Evolutionary conservation across 2,797 vertebrate genomes (phyloP).

Genomic region (Anas georgica): DNA sequence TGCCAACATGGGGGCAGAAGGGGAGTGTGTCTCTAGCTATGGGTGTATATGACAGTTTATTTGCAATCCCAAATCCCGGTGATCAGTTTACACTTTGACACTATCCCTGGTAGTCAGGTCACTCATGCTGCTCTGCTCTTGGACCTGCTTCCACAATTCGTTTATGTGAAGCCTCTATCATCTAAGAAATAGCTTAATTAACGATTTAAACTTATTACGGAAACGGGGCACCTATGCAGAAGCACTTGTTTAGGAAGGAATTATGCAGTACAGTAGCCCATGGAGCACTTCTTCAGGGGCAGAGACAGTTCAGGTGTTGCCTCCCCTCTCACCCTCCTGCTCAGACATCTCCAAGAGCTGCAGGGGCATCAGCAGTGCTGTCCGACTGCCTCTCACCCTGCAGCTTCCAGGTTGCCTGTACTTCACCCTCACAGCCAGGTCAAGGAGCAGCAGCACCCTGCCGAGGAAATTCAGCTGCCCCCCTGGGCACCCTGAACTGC

Average conservation of each 20-base stretch:
- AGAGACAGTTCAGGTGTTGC: background rate
- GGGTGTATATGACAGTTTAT: background rate
- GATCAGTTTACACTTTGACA: background rate
- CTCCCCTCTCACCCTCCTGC: background rate
- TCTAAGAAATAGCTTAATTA: background rate
- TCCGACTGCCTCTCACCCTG: background rate
- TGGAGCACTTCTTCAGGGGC: background rate
- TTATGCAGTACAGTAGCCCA: background rate
- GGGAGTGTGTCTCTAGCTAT: background rate
- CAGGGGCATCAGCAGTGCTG: rapidly evolving
- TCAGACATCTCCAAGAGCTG: background rate
- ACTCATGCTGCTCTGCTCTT: background rate
- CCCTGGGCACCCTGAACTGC: background rate
- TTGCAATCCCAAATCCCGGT: background rate
- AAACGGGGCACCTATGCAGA: background rate
- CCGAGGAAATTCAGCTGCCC: background rate
- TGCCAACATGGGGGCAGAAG: background rate
- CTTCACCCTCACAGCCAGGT: background rate
- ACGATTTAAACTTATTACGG: background rate
- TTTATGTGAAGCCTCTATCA: background rate
- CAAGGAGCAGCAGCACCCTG: background rate
- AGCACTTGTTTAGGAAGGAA: background rate
- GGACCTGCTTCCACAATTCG: background rate
- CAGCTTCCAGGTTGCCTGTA: background rate
- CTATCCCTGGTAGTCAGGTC: background rate